Percentiles rank a stretch among this genome's conserved stretches.
Evolutionary conservation across 30 jellyfish, hydroid and myxozoan genomes (phyloP).

Genomic region (Cassiopea xamachana): DNA sequence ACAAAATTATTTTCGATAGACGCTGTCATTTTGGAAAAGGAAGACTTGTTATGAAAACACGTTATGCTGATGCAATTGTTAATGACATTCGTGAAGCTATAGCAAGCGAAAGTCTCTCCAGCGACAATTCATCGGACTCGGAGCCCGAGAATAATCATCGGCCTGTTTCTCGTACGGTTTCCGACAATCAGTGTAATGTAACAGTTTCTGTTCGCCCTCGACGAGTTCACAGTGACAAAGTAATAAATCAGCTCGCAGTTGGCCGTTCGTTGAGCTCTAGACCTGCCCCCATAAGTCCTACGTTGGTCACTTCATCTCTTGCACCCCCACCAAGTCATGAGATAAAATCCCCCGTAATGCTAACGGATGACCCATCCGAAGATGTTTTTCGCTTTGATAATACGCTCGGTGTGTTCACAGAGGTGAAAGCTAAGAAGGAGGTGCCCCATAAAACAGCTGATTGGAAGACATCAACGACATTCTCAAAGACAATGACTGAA

Average conservation of each 20-base stretch:
- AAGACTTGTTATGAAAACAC: constrained; percentile 56
- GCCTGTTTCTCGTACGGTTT: constrained; percentile 32
- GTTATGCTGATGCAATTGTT: constrained; percentile 44
- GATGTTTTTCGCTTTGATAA: constrained; percentile 38
- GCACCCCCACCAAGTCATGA: neutral
- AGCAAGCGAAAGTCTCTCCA: constrained; percentile 37
- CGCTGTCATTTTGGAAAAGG: constrained; percentile 91
- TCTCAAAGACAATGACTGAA: constrained; percentile 59
- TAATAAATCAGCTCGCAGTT: constrained; percentile 58
- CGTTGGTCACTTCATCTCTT: neutral
- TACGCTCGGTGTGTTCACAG: neutral
- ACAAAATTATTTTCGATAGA: constrained; percentile 19
- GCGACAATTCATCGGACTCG: constrained; percentile 61
- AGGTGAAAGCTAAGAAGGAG: neutral
- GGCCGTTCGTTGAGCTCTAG: constrained; percentile 35
- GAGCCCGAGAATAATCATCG: constrained; percentile 53
- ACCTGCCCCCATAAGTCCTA: constrained; percentile 16
- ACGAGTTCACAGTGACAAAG: constrained; percentile 53
- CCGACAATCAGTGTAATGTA: constrained; percentile 56
- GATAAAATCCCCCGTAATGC: neutral
- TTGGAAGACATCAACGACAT: constrained; percentile 64
- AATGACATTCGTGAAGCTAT: constrained; percentile 63
- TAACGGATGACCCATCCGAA: constrained; percentile 2
- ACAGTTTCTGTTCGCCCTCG: constrained; percentile 76
- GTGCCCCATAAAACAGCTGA: neutral